Base-by-base conservation (phyloP, 1,140 invertebrate species). In the Drosophila bocki region DNA sequence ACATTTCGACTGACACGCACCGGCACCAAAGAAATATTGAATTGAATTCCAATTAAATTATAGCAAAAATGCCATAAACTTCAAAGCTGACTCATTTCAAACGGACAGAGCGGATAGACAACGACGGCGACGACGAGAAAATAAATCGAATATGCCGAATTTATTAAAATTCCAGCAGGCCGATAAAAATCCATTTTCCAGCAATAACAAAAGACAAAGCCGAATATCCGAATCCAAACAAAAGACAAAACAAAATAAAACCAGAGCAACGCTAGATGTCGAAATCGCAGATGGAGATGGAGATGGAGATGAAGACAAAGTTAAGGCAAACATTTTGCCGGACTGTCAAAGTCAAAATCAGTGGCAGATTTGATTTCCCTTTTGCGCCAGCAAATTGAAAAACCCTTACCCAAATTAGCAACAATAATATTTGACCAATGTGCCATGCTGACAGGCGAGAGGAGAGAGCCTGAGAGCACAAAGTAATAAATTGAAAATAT, bases 401-500 rank as follows among this genome's bases (percentile, higher is more conserved):
- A 78, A 62, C 75, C 75, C 75, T 78, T 78, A 53, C 41, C 51
- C 37, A 72, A 78, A 87, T 75, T 70, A 80, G 86, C 63, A 84
- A 67, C 77, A 81, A 82, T 82, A 80, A 78, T 61, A 70, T 78
- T 62, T 51, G 35, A 45, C 65, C 37, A 72, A 45, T 50, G 65
- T 39, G 35, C 22, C 29, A 33, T 7, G 29, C 50, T 51, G 50
- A 17, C 26, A 22, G n/a, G 29, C 7, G 2, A 13, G 17, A 3
- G 60, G 35, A 58, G 51, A 22, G 61, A 13, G 61, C 13, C 32
- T 3, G 9, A 19, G 13, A n/a, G 53, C 53, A 26, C 8, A 56
- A 56, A 56, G 75, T 71, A 72, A 79, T 79, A 78, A 71, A 79
- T 78, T 71, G 65, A 78, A 79, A 79, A 88, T 79, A 79, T 69